phyloP scores from a whole-genome alignment of 2,113 vertebrate species.

The Phylloscopus trochilus region DNA sequence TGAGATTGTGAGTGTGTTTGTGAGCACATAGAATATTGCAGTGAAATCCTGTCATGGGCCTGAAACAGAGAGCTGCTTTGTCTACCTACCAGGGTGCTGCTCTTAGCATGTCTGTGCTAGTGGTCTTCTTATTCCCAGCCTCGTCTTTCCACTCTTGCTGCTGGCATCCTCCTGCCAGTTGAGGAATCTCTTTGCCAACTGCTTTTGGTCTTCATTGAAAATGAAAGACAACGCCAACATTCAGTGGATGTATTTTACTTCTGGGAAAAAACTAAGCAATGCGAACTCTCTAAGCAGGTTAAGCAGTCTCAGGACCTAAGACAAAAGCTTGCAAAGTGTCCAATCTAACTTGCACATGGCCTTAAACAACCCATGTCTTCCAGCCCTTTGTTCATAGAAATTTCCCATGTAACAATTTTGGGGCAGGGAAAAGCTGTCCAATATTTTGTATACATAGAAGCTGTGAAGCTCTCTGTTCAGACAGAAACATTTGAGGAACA shows the following conservation, averaged over 20 bases:
- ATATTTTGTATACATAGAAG: constrained; percentile 65
- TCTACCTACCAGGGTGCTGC: not conserved
- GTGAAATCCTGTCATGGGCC: not conserved
- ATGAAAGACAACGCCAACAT: constrained; percentile 52
- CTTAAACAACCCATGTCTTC: constrained; percentile 60
- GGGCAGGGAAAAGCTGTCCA: constrained; percentile 56
- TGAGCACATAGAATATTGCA: not conserved
- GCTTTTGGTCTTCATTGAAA: constrained; percentile 54
- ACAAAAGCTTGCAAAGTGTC: constrained; percentile 63
- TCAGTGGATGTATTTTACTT: constrained; percentile 46
- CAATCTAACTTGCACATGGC: constrained; percentile 61
- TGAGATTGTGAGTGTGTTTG: not conserved
- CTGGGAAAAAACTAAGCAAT: constrained; percentile 67
- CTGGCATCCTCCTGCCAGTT: constrained; percentile 47
- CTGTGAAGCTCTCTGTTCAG: constrained; percentile 58
- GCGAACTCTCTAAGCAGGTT: constrained; percentile 64
- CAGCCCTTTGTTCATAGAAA: constrained; percentile 63
- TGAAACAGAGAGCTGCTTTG: not conserved
- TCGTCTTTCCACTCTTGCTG: not conserved
- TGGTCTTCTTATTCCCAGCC: constrained; percentile 15
- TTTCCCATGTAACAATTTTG: constrained; percentile 70
- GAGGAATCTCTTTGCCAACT: constrained; percentile 53
- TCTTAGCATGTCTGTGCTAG: not conserved
- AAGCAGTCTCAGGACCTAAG: constrained; percentile 63
- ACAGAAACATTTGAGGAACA: constrained; percentile 66